phyloP scores from a whole-genome alignment of 2,113 vertebrate species.

The Actinemys pallida region DNA sequence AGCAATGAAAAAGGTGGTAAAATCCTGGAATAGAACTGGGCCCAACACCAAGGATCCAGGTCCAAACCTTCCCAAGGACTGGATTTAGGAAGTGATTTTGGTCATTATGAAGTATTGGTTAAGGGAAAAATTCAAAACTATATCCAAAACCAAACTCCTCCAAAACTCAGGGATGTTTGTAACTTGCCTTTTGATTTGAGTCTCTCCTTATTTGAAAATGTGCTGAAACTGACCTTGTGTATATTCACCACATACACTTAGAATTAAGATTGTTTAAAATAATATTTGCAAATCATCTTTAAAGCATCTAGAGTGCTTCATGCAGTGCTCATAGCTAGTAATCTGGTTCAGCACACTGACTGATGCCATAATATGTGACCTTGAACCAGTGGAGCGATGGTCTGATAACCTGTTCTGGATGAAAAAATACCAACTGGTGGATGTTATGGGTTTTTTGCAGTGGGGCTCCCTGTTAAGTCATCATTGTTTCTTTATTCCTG shows the following conservation, averaged over 20 bases:
- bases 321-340: neutral
- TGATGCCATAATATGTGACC: neutral
- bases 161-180: neutral
- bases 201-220: constrained; percentile 17
- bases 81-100: neutral
- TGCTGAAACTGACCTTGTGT: constrained; percentile 41
- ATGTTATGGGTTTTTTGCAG: neutral
- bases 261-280: constrained; percentile 44
- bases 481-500: neutral
- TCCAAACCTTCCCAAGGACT: neutral
- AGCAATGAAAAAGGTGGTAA: rapidly evolving
- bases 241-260: constrained; percentile 5
- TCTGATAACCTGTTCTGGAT: neutral
- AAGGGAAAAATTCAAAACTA: neutral
- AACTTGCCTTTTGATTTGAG: constrained; percentile 3
- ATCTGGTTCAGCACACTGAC: neutral
- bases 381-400: neutral
- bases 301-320: constrained; percentile 11
- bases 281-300: neutral
- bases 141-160: neutral
- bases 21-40: neutral
- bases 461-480: neutral
- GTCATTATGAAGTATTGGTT: neutral
- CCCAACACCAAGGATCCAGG: neutral
- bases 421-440: neutral